These are phyloP conservation scores for Myathropa florea DNA, from an alignment of 2,888 invertebrate species.

Conservation along the genomic window DNA sequence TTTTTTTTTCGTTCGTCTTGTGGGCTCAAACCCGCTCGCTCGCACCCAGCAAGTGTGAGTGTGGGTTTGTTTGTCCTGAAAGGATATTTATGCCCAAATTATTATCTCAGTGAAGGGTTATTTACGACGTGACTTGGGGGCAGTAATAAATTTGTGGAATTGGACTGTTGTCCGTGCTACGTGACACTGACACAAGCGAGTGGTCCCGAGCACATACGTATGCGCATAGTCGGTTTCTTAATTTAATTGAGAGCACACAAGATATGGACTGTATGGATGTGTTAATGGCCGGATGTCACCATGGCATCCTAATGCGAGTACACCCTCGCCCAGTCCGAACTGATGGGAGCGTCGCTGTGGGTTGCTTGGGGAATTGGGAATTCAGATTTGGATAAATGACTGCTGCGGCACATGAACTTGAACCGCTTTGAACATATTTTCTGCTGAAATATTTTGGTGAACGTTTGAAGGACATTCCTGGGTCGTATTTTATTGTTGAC, in stretches of 20 bases:
- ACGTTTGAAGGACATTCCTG: not conserved
- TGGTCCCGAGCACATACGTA: not conserved
- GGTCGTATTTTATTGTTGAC: not conserved
- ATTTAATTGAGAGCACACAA: not conserved
- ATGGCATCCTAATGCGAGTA: not conserved
- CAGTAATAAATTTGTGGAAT: conserved; percentile 27
- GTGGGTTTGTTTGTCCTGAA: not conserved
- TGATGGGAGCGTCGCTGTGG: not conserved
- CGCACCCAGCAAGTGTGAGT: not conserved
- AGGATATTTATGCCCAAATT: conserved; percentile 36
- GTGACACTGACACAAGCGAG: conserved; percentile 7
- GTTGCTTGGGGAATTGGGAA: not conserved
- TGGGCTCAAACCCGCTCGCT: not conserved
- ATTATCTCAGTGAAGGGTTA: conserved; percentile 47
- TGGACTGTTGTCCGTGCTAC: not conserved
- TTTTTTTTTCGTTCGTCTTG: not conserved
- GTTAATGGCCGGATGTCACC: not conserved
- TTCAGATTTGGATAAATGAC: not conserved
- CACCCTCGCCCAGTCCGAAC: not conserved
- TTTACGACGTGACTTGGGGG: conserved; percentile 33
- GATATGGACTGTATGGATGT: not conserved
- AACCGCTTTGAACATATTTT: not conserved
- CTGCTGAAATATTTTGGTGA: not conserved
- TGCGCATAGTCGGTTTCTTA: not conserved
- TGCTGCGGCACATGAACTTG: not conserved